phyloP scores from a whole-genome alignment of 2,113 vertebrate species.

The Tinamus guttatus region DNA sequence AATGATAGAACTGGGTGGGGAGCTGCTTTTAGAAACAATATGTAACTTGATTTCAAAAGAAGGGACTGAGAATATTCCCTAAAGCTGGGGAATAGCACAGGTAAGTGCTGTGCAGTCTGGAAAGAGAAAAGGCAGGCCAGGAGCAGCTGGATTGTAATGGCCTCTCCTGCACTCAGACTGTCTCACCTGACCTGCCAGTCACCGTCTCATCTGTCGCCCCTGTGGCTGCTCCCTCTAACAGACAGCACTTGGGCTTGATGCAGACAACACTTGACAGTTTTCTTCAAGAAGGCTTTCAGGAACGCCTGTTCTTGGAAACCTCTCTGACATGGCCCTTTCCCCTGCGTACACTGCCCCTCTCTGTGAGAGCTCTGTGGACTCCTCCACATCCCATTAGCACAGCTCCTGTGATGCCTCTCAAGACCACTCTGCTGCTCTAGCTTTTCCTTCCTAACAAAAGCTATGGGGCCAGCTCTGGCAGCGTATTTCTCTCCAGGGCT shows the following conservation, averaged over 20 bases:
- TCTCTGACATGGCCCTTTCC: not conserved
- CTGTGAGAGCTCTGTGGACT: not conserved
- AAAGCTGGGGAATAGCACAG: not conserved
- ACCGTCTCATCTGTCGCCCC: too few species aligned
- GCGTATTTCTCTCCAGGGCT: too few species aligned
- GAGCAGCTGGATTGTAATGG: too few species aligned
- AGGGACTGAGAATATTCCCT: not conserved
- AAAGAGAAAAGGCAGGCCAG: not conserved
- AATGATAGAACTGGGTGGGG: fast-evolving
- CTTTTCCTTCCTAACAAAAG: too few species aligned
- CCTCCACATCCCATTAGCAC: not conserved
- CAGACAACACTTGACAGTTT: not conserved
- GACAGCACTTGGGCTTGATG: not conserved
- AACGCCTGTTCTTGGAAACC: not conserved
- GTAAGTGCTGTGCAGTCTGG: not conserved
- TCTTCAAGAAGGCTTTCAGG: not conserved
- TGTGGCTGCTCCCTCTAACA: not conserved
- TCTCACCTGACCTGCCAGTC: too few species aligned
- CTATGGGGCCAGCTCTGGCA: too few species aligned
- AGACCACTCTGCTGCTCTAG: too few species aligned
- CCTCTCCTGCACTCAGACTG: too few species aligned
- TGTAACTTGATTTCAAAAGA: not conserved
- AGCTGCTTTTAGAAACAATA: not conserved
- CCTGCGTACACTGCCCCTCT: too few species aligned
- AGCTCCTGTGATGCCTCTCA: not conserved